Evolutionary conservation across 2,113 vertebrate species (phyloP).

Genomic region (Mionectes macconnelli): DNA sequence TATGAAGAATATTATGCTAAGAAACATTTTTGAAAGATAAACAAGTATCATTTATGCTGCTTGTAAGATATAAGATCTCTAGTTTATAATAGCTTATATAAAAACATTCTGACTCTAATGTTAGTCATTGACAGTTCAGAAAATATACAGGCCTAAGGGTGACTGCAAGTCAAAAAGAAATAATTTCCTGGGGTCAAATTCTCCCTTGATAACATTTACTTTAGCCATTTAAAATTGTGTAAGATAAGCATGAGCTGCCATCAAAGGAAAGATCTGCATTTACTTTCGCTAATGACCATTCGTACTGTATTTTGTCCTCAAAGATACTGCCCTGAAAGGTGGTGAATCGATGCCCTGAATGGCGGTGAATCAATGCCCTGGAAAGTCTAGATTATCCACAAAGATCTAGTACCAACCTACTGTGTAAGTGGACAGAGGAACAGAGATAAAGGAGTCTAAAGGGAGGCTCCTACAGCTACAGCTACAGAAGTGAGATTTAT

Average conservation of each 20-base stretch:
- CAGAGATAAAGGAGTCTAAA: background rate
- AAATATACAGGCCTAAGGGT: background rate
- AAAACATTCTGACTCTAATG: background rate
- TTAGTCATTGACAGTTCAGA: background rate
- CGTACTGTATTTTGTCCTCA: background rate
- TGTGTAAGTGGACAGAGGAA: background rate
- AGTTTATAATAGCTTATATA: background rate
- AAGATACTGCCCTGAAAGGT: background rate
- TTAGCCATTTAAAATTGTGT: background rate
- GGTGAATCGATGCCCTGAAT: background rate
- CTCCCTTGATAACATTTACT: background rate
- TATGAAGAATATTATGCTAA: background rate
- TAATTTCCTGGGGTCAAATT: background rate
- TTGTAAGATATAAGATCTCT: background rate
- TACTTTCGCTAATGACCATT: background rate
- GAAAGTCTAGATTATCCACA: background rate
- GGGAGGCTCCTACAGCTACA: background rate
- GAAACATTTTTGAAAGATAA: background rate
- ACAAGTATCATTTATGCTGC: background rate
- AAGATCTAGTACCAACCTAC: background rate
- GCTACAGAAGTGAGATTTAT: background rate
- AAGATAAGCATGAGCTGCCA: background rate
- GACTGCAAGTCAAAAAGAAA: background rate
- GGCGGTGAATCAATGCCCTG: too few relatives aligned
- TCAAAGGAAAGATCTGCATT: background rate